phyloP scores from a whole-genome alignment of 2,113 vertebrate genomes.

The Malaclemys terrapin region DNA sequence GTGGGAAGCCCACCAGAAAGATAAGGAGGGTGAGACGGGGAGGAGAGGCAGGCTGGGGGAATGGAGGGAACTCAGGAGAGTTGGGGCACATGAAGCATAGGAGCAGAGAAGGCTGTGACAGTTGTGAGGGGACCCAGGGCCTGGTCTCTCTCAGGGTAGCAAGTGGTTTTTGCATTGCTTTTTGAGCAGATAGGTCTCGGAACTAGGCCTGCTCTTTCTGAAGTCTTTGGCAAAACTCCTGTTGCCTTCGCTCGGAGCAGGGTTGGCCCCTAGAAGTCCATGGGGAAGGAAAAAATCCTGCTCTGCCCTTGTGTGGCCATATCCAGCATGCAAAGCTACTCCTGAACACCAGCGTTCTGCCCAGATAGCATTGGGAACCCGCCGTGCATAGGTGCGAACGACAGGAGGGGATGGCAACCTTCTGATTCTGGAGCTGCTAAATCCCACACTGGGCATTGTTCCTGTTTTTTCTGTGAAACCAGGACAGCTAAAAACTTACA shows the following conservation, averaged over 20 bases:
- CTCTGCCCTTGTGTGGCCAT: neutral
- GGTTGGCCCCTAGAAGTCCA: neutral
- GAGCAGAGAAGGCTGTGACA: neutral
- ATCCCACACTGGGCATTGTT: too few species aligned
- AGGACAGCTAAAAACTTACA: neutral
- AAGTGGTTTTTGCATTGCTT: neutral
- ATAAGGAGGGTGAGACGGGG: neutral
- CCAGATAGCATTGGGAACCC: neutral
- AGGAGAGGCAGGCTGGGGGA: neutral
- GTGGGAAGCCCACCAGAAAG: neutral
- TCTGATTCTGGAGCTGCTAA: too few species aligned
- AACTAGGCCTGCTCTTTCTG: neutral
- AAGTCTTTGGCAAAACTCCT: neutral
- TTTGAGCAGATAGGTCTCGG: neutral
- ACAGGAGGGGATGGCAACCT: neutral
- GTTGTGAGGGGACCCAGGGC: neutral
- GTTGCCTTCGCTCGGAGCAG: neutral
- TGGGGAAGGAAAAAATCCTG: neutral
- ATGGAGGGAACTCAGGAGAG: neutral
- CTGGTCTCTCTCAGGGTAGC: neutral
- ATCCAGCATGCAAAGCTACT: neutral
- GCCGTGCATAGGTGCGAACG: neutral
- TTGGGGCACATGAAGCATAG: neutral
- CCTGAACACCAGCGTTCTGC: too few species aligned
- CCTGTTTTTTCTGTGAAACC: neutral